Base-by-base conservation (phyloP, 1,140 invertebrate genomes). In the Drosophila pseudoobscura region DNA sequence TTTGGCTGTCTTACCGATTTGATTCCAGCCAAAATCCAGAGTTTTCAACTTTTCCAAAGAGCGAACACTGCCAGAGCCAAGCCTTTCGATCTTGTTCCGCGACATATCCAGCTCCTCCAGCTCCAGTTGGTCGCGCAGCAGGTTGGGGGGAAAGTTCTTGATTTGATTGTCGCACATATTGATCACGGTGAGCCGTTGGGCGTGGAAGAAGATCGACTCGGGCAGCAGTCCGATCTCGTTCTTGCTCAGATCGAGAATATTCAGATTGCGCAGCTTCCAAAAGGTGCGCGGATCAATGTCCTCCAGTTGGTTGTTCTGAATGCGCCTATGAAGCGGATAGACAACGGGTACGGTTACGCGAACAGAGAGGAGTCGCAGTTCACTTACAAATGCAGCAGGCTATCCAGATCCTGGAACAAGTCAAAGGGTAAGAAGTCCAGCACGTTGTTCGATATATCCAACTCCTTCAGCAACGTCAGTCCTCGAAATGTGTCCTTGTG, bases 401-500 rank as follows among this genome's bases (percentile, higher is more conserved):
- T 95, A 50, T 95, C 93, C 57, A 97, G 90, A 41, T 95, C 93
- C 70, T 95, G 94, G 60, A 97, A 96, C 61, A 97, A 92, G 64
- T 94, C 94, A 6, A 94, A 92, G 1, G 96, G 96, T 22, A 97
- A 91, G 89, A 95, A 95, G 80, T 97, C 95, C 4, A 97, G 93
- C 50, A 94, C 91, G 89, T 97, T 97, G 80, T 96, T 94, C 58
- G 95, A 96, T 64, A 97, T 91, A 88, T 97, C 96, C 91, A 97
- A 91, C 87, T 96, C 94, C 3, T 92, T 93, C 6, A 97, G 91
- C 26, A 94, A 93, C 0, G 93, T 93, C 87, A 97, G 92, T 4
- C 94, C 94, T 54, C 93, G 93, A 80, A 97, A 96, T 0, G 95
- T 94, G 61, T 95, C 94, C 87, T 95, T 95, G 88, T 96, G 95